Conservation (phyloP, 30 jellyfish, hydroid and myxozoan species). For the Cassiopea andromeda region DNA sequence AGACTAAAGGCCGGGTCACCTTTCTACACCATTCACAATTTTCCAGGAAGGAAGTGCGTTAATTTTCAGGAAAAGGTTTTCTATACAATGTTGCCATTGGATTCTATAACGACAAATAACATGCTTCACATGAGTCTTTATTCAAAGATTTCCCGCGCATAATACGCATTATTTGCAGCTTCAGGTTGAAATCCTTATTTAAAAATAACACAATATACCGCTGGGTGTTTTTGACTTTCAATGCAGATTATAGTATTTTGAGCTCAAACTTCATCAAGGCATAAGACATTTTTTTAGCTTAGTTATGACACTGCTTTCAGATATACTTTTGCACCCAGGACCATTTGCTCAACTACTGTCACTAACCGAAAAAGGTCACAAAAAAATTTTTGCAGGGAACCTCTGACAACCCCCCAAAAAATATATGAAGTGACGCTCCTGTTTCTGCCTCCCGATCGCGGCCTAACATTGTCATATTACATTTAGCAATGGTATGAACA, state of each 20-base stretch:
- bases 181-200: neutral
- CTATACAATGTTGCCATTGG: neutral
- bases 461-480: too few relatives aligned
- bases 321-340: too few relatives aligned
- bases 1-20: too few relatives aligned
- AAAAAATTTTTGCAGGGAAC: too few relatives aligned
- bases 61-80: neutral
- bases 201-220: neutral
- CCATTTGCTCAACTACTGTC: too few relatives aligned
- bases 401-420: too few relatives aligned
- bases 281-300: too few relatives aligned
- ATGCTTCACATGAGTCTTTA: neutral
- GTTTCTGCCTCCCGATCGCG: too few relatives aligned
- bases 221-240: neutral
- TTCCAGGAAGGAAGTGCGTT: constrained; percentile 13
- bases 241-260: neutral
- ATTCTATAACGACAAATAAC: neutral
- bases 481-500: neutral
- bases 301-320: too few relatives aligned
- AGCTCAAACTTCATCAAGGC: too few relatives aligned
- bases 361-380: too few relatives aligned
- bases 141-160: constrained; percentile 6
- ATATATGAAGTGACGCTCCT: too few relatives aligned
- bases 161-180: neutral
- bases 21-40: neutral